A percentile compares a stretch with the other conserved stretches of the same genome.
Evolutionary conservation across 1,140 invertebrate species (phyloP).

Genomic region (Copidosoma floridanum): DNA sequence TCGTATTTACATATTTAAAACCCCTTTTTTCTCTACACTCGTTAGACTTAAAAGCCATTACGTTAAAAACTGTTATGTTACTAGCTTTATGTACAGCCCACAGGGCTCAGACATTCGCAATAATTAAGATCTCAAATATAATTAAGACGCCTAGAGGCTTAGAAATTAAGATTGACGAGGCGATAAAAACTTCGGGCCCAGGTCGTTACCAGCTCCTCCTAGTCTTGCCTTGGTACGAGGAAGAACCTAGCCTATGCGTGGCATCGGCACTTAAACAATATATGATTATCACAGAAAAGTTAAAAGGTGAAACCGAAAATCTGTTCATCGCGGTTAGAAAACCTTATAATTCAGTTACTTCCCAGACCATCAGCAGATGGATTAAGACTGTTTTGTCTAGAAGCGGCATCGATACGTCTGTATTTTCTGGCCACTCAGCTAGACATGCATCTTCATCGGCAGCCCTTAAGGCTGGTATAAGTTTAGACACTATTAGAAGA

Average conservation of each 20-base stretch:
- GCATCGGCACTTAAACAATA: slow-evolving; percentile 5
- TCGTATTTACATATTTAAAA: no score
- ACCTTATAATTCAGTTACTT: not conserved
- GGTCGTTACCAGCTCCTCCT: not conserved
- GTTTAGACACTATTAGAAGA: slow-evolving; percentile 19
- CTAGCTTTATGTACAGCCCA: no score
- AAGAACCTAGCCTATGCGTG: slow-evolving; percentile 5
- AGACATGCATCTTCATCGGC: slow-evolving; percentile 19
- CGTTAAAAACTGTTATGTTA: no score
- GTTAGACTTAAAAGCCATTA: no score
- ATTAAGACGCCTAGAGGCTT: no score
- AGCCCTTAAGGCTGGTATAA: not conserved
- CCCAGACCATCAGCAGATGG: slow-evolving; percentile 14
- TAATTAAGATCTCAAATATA: not conserved
- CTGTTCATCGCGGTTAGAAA: slow-evolving; percentile 16
- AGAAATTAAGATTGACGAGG: no score
- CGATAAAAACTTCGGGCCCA: slow-evolving; percentile 3
- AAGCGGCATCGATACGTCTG: slow-evolving; percentile 17
- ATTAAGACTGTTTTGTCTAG: slow-evolving; percentile 2
- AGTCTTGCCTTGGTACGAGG: slow-evolving; percentile 10
- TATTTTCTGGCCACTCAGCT: slow-evolving; percentile 22
- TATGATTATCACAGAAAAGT: not conserved
- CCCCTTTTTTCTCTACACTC: no score
- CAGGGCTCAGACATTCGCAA: no score
- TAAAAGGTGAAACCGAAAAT: not conserved